A percentile compares a stretch with the other conserved stretches of the same genome.
These are phyloP conservation scores for Onthophagus taurus DNA, from an alignment of 1,140 invertebrate species.

Conservation along the genomic window DNA sequence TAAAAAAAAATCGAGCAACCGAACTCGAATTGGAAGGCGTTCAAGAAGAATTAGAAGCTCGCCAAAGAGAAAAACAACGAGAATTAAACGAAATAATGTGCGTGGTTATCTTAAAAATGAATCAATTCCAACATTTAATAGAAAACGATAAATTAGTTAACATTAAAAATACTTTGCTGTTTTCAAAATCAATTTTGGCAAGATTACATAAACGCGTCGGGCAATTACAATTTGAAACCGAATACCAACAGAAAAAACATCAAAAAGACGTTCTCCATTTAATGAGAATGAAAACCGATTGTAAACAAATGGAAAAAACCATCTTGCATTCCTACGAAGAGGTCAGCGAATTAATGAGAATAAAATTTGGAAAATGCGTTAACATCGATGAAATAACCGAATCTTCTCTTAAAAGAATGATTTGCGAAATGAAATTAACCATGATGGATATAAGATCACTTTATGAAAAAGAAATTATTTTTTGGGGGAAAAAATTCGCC, in stretches of 20 bases:
- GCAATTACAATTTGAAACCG: conserved; percentile 53
- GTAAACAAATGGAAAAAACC: conserved; percentile 10
- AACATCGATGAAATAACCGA: conserved; percentile 43
- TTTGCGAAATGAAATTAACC: conserved; percentile 43
- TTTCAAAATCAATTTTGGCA: conserved; percentile 46
- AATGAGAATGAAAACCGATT: conserved; percentile 13
- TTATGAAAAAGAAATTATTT: conserved; percentile 37
- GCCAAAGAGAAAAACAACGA: conserved; percentile 55
- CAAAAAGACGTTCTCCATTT: conserved; percentile 38
- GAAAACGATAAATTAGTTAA: conserved; percentile 41
- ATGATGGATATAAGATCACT: conserved; percentile 38
- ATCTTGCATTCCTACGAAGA: conserved; percentile 36
- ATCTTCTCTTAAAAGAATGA: conserved; percentile 42
- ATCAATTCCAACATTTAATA: conserved; percentile 54
- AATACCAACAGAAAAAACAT: conserved; percentile 47
- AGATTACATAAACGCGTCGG: conserved; percentile 52
- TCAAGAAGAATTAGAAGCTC: conserved; percentile 32
- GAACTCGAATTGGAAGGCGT: conserved; percentile 28
- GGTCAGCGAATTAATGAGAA: conserved; percentile 41
- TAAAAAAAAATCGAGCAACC: conserved; percentile 31
- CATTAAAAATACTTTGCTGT: conserved; percentile 51
- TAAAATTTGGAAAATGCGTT: conserved; percentile 29
- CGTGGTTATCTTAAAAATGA: conserved; percentile 51
- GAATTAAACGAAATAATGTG: conserved; percentile 58
- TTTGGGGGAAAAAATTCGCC: conserved; percentile 29